Percentiles rank a stretch among this genome's conserved stretches.
Evolutionary conservation across 2,888 invertebrate species (phyloP).

Genomic region (Drosophila testacea): DNA sequence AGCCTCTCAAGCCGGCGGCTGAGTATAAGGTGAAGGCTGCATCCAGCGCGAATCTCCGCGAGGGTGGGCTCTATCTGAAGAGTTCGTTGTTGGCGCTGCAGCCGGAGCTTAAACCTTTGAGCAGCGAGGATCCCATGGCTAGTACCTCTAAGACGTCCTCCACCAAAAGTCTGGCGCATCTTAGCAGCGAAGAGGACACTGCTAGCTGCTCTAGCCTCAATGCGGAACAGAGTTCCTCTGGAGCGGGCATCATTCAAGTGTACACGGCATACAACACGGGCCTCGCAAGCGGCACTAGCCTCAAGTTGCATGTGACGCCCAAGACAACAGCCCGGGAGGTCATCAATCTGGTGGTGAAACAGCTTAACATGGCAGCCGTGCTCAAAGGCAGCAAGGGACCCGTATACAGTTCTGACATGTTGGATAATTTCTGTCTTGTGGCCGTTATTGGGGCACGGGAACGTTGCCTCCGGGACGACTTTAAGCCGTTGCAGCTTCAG

Average conservation of each 20-base stretch:
- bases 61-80: conserved; percentile 85
- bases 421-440: conserved; percentile 96
- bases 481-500: conserved; percentile 95
- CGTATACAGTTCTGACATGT: conserved; percentile 92
- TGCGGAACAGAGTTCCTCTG: conserved; percentile 50
- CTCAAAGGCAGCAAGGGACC: conserved; percentile 94
- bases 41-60: conserved; percentile 83
- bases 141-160: conserved; percentile 75
- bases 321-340: conserved; percentile 97
- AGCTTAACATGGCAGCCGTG: conserved; percentile 96
- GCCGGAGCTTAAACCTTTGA: conserved; percentile 85
- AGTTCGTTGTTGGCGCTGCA: conserved; percentile 86
- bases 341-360: conserved; percentile 97
- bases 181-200: conserved; percentile 81
- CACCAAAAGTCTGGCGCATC: conserved; percentile 74
- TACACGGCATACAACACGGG: conserved; percentile 99
- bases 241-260: conserved; percentile 89
- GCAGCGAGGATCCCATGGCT: conserved; percentile 63
- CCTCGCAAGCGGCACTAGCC: conserved; percentile 95
- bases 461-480: conserved; percentile 96
- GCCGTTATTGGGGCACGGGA: conserved; percentile 98
- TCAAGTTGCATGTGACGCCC: conserved; percentile 96
- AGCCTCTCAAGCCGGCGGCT: conserved; percentile 59
- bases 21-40: conserved; percentile 62
- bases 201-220: conserved; percentile 76